Base-by-base conservation (phyloP, 2,797 vertebrate species). In the Mus spretus region DNA sequence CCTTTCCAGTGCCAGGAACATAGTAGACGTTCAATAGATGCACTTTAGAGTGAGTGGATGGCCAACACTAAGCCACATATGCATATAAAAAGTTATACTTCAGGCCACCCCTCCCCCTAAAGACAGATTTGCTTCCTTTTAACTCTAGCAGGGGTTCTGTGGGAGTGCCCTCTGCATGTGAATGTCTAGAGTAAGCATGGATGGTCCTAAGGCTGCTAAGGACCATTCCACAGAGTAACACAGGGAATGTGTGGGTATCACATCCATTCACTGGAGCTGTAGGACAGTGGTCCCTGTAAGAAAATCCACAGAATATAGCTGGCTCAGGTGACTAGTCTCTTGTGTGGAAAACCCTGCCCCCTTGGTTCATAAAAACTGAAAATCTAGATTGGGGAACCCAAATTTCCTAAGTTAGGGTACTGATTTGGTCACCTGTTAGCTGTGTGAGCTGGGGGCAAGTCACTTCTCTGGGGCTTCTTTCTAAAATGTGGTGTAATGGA, bases 21-120 rank as follows among this genome's bases (percentile, higher is more conserved):
- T 37, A 87, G 53, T 34, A 94, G 90, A 85, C 94, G 88, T 82
- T 95, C 94, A 97, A 89, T 95, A 97, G 96, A 96, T 90, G 79
- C 88, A 44, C 65, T 20, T 40, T 91, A 57, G 85, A 92, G 53
- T 72, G 70, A 96, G 34, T 86, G 93, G 67, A 70, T n/a, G 50
- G 55, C 93, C 81, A 53, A 14, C 61, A 47, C 94, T 70, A 93
- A 88, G 59, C 92, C 87, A 34, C 9, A 31, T 44, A 34, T 10
- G 67, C 31, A 14, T 44, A 55, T 4, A 10, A 37, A 15, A 81
- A 59, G 22, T 79, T 44, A 28, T 40, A 1, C 72, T 93, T 59
- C 61, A 61, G 87, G n/a, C 11, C 53, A 44, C 53, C 24, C 22
- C n/a, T 91, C 65, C 55, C 31, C 61, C 1, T 19, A 19, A 14